These are phyloP conservation scores for Oophaga sylvatica DNA, from an alignment of 2,797 vertebrate genomes.

Conservation along the genomic window DNA sequence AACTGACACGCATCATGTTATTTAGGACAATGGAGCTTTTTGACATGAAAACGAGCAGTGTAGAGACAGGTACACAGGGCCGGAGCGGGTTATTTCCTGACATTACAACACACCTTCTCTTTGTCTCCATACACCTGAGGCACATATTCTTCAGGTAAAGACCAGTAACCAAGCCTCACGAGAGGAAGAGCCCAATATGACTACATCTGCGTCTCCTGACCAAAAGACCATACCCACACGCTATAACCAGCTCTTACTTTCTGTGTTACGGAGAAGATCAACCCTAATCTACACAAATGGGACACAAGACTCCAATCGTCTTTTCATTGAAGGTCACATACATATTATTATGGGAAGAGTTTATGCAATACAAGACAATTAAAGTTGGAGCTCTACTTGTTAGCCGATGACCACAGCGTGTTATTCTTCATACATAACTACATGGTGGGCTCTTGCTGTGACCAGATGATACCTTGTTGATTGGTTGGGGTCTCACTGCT, in stretches of 20 bases:
- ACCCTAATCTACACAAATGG: too few species aligned
- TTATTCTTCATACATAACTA: too few species aligned
- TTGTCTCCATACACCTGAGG: constrained; percentile 21
- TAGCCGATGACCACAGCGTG: too few species aligned
- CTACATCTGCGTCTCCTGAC: background rate
- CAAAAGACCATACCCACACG: background rate
- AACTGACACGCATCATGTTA: background rate
- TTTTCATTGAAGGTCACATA: background rate
- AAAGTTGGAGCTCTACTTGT: too few species aligned
- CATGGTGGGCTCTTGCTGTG: too few species aligned
- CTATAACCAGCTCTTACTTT: background rate
- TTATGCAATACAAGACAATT: background rate
- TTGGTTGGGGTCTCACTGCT: too few species aligned
- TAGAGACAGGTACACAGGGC: background rate
- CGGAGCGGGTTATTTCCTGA: background rate
- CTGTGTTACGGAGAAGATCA: background rate
- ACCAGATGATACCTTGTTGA: too few species aligned
- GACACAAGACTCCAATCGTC: background rate
- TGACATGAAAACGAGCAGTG: background rate
- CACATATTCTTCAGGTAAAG: background rate
- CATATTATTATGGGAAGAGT: background rate
- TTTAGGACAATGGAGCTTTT: background rate
- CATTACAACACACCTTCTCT: background rate
- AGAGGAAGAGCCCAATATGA: background rate
- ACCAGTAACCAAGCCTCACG: background rate